Evolutionary conservation across 2,113 vertebrate genomes (phyloP).

Genomic region (Scomber japonicus): DNA sequence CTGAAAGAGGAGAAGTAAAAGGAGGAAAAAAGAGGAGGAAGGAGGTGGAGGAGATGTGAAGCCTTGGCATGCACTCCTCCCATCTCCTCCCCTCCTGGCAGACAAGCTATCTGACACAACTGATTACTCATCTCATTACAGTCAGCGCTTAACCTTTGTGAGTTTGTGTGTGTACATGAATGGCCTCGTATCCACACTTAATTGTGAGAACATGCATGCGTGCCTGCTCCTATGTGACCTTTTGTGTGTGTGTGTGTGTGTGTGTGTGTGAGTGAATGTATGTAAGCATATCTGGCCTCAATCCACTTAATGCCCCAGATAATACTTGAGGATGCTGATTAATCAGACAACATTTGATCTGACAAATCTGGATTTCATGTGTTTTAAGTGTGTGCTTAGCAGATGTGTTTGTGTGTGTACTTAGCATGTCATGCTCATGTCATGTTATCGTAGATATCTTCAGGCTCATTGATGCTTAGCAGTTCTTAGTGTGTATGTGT

Average conservation of each 20-base stretch:
- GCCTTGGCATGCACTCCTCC: slow-evolving; percentile 48
- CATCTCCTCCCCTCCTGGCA: slow-evolving; percentile 57
- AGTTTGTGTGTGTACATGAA: slow-evolving; percentile 37
- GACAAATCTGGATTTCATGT: slow-evolving; percentile 41
- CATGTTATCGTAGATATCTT: slow-evolving; percentile 30
- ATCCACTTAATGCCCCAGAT: slow-evolving; percentile 49
- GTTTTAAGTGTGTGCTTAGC: slow-evolving; percentile 7
- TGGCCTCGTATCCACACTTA: slow-evolving; percentile 9
- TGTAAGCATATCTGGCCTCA: neutral
- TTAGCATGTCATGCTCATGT: slow-evolving; percentile 46
- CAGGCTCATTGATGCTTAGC: slow-evolving; percentile 22
- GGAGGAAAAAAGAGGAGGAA: neutral
- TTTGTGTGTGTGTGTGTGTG: slow-evolving; percentile 14
- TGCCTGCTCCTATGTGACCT: slow-evolving; percentile 38
- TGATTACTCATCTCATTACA: slow-evolving; percentile 81
- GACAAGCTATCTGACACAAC: slow-evolving; percentile 77
- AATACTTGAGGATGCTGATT: slow-evolving; percentile 36
- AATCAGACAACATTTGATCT: slow-evolving; percentile 44
- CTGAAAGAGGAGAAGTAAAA: slow-evolving; percentile 17
- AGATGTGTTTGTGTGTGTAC: slow-evolving; percentile 6
- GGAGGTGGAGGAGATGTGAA: slow-evolving; percentile 33
- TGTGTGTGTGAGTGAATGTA: neutral
- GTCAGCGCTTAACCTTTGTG: slow-evolving; percentile 68
- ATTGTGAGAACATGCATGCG: slow-evolving; percentile 45
- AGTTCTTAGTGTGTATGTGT: slow-evolving; percentile 4